Conservation (phyloP, 1,140 invertebrate species). For the Doryteuthis pealeii region DNA sequence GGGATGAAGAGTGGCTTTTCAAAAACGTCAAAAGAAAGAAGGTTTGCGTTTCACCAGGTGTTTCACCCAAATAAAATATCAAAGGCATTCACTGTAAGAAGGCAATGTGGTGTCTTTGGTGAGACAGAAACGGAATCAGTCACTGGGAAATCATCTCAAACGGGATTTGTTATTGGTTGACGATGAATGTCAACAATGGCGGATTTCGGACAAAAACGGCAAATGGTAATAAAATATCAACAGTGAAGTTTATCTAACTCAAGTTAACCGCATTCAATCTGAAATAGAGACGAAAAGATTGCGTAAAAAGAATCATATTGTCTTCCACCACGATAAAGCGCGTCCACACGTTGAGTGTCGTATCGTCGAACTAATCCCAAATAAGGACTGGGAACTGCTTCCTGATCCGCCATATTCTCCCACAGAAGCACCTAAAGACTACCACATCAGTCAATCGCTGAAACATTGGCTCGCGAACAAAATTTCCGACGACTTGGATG, state of each 20-base stretch:
- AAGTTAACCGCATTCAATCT: neutral
- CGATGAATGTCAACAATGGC: neutral
- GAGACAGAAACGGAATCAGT: neutral
- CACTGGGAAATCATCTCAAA: neutral
- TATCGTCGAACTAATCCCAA: neutral
- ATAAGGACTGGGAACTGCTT: neutral
- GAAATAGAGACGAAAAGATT: neutral
- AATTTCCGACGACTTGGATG: neutral
- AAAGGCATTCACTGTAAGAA: neutral
- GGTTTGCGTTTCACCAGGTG: neutral
- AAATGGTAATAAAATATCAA: neutral
- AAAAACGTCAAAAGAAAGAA: constrained; percentile 1
- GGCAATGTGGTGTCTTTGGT: neutral
- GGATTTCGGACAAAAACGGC: neutral
- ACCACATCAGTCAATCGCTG: neutral
- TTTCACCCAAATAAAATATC: neutral
- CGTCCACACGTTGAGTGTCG: neutral
- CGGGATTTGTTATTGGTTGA: neutral
- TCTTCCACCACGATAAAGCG: neutral
- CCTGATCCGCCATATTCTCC: neutral
- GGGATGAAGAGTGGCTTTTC: neutral
- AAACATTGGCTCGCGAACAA: neutral
- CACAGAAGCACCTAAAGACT: neutral
- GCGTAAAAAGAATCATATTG: neutral
- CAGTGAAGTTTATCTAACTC: neutral